Percentiles rank a stretch among this genome's conserved stretches.
Conservation (phyloP, 2,888 invertebrate species). For the Lagria hirta region DNA sequence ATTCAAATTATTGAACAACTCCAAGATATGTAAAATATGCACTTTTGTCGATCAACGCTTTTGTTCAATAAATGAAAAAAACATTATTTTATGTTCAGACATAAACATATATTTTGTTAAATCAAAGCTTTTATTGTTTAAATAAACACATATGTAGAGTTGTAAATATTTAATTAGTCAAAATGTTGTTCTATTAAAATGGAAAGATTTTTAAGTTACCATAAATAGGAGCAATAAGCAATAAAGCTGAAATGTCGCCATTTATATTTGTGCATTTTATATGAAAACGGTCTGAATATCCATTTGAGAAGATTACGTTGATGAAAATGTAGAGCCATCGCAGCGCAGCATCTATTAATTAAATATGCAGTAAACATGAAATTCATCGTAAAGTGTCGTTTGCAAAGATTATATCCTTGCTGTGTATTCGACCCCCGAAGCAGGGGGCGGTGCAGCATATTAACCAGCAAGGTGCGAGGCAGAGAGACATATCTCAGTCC, state of each 20-base stretch:
- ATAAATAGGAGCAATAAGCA: slow-evolving; percentile 30
- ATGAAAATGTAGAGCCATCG: slow-evolving; percentile 38
- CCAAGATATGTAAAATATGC: too few species aligned
- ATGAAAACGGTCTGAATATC: slow-evolving; percentile 25
- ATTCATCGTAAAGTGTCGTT: slow-evolving; percentile 49
- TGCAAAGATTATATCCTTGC: slow-evolving; percentile 46
- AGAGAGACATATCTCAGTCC: slow-evolving; percentile 45
- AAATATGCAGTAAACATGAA: slow-evolving; percentile 53
- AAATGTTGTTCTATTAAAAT: slow-evolving; percentile 20
- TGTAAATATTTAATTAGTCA: slow-evolving; percentile 27
- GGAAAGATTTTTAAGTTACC: slow-evolving; percentile 29
- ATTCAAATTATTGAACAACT: too few species aligned
- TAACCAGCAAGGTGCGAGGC: slow-evolving; percentile 46
- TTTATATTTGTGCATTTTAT: slow-evolving; percentile 33
- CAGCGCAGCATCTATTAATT: slow-evolving; percentile 46
- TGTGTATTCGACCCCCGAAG: slow-evolving; percentile 35
- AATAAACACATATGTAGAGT: too few species aligned
- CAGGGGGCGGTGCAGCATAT: slow-evolving; percentile 43
- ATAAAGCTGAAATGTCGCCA: slow-evolving; percentile 29
- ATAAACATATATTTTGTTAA: too few species aligned
- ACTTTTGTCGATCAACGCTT: too few species aligned
- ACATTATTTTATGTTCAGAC: too few species aligned
- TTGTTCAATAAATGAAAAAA: too few species aligned
- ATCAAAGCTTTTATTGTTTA: too few species aligned
- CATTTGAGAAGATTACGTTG: slow-evolving; percentile 34